A percentile compares a stretch with the other conserved stretches of the same genome.
phyloP scores from a whole-genome alignment of 2,797 vertebrate species.

The Natrix natrix region DNA sequence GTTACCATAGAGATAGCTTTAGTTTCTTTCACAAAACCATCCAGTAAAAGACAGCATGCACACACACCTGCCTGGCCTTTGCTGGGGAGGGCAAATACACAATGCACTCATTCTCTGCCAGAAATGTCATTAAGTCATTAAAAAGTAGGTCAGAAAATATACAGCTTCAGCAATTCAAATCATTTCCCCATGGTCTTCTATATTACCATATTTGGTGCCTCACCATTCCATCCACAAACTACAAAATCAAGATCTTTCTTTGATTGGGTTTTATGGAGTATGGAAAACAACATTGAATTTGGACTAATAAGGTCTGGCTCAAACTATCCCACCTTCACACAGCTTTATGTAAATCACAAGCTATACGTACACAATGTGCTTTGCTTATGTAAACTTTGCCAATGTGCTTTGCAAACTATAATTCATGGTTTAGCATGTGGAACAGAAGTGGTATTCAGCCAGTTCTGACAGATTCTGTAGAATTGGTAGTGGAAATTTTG shows the following conservation, averaged over 20 bases:
- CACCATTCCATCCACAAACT: conserved; percentile 5
- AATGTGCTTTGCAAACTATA: not conserved
- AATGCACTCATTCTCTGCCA: not conserved
- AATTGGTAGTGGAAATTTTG: too few relatives aligned
- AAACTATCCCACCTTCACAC: not conserved
- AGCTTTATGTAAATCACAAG: not conserved
- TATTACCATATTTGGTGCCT: not conserved
- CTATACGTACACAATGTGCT: not conserved
- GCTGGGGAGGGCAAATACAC: conserved; percentile 13
- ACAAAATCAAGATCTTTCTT: not conserved
- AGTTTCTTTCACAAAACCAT: conserved; percentile 38
- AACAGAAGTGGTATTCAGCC: too few relatives aligned
- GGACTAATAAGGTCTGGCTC: not conserved
- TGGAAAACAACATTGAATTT: not conserved
- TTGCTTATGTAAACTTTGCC: not conserved
- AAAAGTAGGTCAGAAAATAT: conserved; percentile 20
- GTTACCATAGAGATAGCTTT: conserved; percentile 39
- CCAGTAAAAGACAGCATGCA: not conserved
- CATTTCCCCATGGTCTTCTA: not conserved
- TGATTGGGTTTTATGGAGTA: not conserved
- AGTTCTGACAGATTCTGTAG: too few relatives aligned
- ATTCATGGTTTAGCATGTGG: not conserved
- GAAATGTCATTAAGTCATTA: conserved; percentile 7
- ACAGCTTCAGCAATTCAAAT: conserved; percentile 12
- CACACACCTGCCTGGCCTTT: not conserved